Base-by-base conservation (phyloP, 1,140 invertebrate species). In the Tachypleus tridentatus region DNA sequence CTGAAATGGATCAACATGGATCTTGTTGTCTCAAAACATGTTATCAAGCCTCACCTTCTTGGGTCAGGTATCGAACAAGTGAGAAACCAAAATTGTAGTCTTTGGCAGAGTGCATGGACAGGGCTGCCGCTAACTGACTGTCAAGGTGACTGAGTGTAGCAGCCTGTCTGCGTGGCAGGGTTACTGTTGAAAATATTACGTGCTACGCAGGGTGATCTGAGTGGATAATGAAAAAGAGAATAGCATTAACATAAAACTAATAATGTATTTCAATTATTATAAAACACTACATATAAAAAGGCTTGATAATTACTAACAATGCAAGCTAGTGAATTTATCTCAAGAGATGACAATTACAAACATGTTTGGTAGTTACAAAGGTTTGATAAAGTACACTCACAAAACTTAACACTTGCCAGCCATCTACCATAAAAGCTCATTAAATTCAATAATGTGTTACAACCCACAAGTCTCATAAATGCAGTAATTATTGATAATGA, bases 11-110 rank as follows among this genome's bases (percentile, higher is more conserved):
- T 29, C 29, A 29, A 29, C 29, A 29, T 29, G 29, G 29, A 29
- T 2, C 29, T 29, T 29, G 29, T 29, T 29, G 29, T 29, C 29
- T 29, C 0, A 29, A 29, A 29, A 29, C 29, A 29, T 29, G 53
- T 7, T 54, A 54, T 54, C 7, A n/a, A 54, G 53, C 7, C 7
- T 54, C 74, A 87, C 88, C 88, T 81, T 90, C 86, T 63, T 87
- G 83, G 29, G 85, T 77, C 57, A 91, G 78, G 78, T 89, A 89
- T 62, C 86, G 79, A 53, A 88, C 84, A 10, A 87, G 84, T 82
- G 53, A 86, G 76, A 56, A 91, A 73, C 89, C 89, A 92, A 76
- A 89, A 86, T 83, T 78, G 72, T 89, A 93, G 77, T 93, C 89
- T 47, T 80, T 75, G 0, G 81, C 69, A 8, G 88, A 89, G 2